Percentiles rank a stretch among this genome's conserved stretches.
Conservation (phyloP, 2,113 vertebrate genomes). For the Psilopogon haemacephalus region DNA sequence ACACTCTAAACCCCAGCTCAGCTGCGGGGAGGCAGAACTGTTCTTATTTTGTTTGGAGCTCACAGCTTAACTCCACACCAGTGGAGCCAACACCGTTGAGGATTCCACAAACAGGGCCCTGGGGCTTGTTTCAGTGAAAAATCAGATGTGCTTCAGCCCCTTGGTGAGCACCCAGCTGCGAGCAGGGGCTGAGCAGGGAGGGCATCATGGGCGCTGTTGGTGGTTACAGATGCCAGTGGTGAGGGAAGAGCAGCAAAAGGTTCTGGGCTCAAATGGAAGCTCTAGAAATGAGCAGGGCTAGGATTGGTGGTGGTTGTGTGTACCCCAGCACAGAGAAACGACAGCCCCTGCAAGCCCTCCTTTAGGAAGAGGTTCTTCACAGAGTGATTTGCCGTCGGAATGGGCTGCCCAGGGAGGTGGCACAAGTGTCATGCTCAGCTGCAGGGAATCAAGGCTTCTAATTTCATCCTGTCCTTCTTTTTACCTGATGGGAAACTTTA, state of each 20-base stretch:
- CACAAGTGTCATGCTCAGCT: no score
- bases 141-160: constrained; percentile 37
- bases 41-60: constrained; percentile 24
- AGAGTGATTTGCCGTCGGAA: no score
- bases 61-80: not conserved
- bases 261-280: constrained; percentile 8
- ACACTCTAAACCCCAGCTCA: not conserved
- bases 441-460: no score
- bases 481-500: no score
- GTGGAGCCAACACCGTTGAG: constrained; percentile 5
- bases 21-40: not conserved
- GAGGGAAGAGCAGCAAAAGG: constrained; percentile 20
- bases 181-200: constrained; percentile 12
- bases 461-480: no score
- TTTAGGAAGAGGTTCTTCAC: no score
- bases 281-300: not conserved
- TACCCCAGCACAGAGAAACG: not conserved
- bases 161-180: not conserved
- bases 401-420: no score
- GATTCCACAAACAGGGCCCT: not conserved
- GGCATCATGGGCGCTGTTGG: not conserved
- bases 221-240: constrained; percentile 5
- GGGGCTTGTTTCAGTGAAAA: constrained; percentile 9
- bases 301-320: not conserved
- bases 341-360: no score